These are phyloP conservation scores for Ichneumoninae sp. DNA, from an alignment of 2,888 invertebrate species.

Conservation along the genomic window DNA sequence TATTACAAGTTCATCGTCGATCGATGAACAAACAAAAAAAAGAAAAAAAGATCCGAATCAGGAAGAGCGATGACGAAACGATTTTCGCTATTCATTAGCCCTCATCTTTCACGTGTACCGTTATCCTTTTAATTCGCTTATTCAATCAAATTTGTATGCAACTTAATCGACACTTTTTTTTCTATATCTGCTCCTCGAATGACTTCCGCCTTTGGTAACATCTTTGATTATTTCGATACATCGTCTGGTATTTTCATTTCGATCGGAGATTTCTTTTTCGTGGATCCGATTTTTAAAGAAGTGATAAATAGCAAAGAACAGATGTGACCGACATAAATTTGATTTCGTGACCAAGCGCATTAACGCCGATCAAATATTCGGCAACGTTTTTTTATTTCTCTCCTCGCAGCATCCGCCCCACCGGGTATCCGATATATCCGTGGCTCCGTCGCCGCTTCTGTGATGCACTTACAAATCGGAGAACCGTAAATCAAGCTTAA, in stretches of 20 bases:
- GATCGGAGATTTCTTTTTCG: neutral
- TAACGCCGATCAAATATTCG: slow-evolving; percentile 13
- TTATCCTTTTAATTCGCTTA: slow-evolving; percentile 2
- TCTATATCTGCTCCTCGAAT: neutral
- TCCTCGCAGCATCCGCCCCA: neutral
- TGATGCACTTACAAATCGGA: slow-evolving; percentile 37
- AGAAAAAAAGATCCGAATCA: neutral
- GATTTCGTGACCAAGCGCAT: slow-evolving; percentile 18
- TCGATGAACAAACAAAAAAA: neutral
- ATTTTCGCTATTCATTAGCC: neutral
- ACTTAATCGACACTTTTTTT: neutral
- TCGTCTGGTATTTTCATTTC: neutral
- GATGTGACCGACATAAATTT: slow-evolving; percentile 11
- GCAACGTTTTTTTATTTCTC: neutral
- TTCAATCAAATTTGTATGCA: slow-evolving; percentile 7
- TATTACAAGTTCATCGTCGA: slow-evolving; percentile 6
- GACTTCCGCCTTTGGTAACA: neutral
- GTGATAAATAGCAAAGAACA: neutral
- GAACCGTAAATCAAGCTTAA: slow-evolving; percentile 72
- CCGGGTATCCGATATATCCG: slow-evolving; percentile 2
- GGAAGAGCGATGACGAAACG: neutral
- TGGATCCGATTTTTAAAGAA: neutral
- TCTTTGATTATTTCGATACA: too few relatives aligned
- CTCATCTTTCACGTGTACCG: neutral
- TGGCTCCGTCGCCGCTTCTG: slow-evolving; percentile 25